Evolutionary conservation across 2,888 invertebrate species (phyloP).

Genomic region (Drosophila parthenogenetica): DNA sequence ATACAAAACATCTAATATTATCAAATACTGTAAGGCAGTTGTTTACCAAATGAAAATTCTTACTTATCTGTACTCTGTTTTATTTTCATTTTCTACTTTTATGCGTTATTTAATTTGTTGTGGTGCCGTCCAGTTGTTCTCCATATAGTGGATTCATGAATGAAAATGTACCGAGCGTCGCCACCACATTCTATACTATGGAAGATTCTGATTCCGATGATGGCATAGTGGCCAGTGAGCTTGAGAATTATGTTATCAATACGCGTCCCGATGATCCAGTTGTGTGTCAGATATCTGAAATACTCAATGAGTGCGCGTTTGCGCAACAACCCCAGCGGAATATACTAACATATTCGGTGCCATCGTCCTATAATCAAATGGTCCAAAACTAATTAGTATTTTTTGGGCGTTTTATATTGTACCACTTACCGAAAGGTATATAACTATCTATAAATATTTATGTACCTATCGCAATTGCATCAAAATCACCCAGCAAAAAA

Average conservation of each 20-base stretch:
- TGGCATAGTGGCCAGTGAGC: conserved; percentile 49
- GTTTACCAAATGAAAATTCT: conserved; percentile 28
- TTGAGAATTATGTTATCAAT: conserved; percentile 44
- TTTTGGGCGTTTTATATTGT: conserved; percentile 28
- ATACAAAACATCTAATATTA: not conserved
- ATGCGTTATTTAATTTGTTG: conserved; percentile 51
- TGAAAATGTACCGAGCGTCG: conserved; percentile 50
- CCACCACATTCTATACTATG: conserved; percentile 39
- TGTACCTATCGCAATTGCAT: conserved; percentile 44
- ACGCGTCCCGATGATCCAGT: conserved; percentile 60
- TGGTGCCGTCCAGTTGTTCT: conserved; percentile 56
- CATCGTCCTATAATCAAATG: conserved; percentile 51
- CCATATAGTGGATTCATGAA: conserved; percentile 42
- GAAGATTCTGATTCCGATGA: conserved; percentile 75
- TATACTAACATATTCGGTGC: conserved; percentile 47
- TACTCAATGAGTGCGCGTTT: conserved; percentile 36
- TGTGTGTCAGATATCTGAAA: conserved; percentile 50
- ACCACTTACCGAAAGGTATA: conserved; percentile 66
- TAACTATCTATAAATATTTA: conserved; percentile 40
- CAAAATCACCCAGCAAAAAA: conserved; percentile 34
- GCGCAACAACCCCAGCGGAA: conserved; percentile 35
- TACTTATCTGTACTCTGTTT: conserved; percentile 55
- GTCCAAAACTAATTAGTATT: conserved; percentile 41
- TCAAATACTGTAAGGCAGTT: too few species aligned
- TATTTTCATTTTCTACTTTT: conserved; percentile 68